Evolutionary conservation across 2,888 invertebrate species (phyloP), one percentile per base, ranked within the genome.

Genomic region (Pollenia griseotomentosa): DNA sequence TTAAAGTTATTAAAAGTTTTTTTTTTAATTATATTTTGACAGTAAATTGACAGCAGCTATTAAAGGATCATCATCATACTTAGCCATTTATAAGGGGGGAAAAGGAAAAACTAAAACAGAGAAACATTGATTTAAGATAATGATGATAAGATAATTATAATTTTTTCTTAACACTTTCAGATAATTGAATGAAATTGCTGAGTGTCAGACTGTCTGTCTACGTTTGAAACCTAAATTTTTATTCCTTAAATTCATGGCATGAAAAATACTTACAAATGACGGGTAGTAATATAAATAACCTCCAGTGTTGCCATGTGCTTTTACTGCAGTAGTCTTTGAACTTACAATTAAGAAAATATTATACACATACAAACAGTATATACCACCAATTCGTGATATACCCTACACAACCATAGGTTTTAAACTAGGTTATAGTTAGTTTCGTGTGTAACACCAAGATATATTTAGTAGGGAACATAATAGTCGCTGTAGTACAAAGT

Each of bases 31-130:
- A 19, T 80, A 61, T 74, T 80, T 85, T 80, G 68, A 80, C 55
- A 74, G 23, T 80, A 80, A 85, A 92, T 91, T 93, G 93, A 93
- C 92, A 91, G 90, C 89, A 90, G 89, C 90, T 91, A 91, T 92
- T 92, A 70, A 75, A 79, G 80, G 82, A 68, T 70, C 46, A 83
- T 77, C 59, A 73, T 74, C 46, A 73, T 19, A 59, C 66, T 23
- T 57, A 42, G 57, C 48, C 33, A 48, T 16, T 48, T 8, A 11
- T 16, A 42, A 44, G 8, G 5, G 33, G 33, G 6, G 11, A 51
- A 40, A 7, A 44, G 8, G 5, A 9, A 55, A 14, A 16, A 53
- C 19, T 6, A 73, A 19, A 12, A 12, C 14, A 5, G 19, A 48
- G n/a, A 23, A 66, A 61, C 6, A 51, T 12, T 40, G 88, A 86